These are phyloP conservation scores for Calyptommatus sinebrachiatus DNA, from an alignment of 2,113 vertebrate species.

Conservation along the genomic window DNA sequence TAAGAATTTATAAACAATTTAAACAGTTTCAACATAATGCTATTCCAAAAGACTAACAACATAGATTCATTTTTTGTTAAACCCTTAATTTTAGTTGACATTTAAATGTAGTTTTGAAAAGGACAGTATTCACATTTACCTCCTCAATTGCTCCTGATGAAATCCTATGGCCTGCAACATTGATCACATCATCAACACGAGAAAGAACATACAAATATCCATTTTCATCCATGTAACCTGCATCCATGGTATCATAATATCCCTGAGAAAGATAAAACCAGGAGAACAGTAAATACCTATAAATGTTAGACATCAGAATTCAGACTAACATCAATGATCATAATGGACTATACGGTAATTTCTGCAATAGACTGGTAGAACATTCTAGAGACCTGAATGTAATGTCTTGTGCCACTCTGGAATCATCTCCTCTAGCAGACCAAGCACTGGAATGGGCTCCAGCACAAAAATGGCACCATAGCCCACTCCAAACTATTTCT, in stretches of 20 bases:
- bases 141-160: conserved; percentile 93
- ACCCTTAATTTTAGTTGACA: neutral
- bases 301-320: neutral
- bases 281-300: conserved; percentile 6
- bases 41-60: neutral
- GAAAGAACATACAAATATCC: conserved; percentile 93
- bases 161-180: conserved; percentile 93
- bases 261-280: conserved; percentile 71
- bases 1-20: no score
- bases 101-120: neutral
- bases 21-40: neutral
- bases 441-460: no score
- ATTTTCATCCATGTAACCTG: conserved; percentile 89
- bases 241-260: conserved; percentile 97
- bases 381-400: no score
- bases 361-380: no score
- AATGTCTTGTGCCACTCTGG: no score
- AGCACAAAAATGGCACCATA: no score
- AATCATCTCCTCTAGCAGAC: no score
- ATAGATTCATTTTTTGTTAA: neutral
- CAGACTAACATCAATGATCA: no score
- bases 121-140: conserved; percentile 69
- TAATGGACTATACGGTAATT: no score
- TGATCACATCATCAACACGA: conserved; percentile 95
- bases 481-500: no score